Base-by-base conservation (phyloP, 2,797 vertebrate genomes). In the Pipistrellus kuhlii region DNA sequence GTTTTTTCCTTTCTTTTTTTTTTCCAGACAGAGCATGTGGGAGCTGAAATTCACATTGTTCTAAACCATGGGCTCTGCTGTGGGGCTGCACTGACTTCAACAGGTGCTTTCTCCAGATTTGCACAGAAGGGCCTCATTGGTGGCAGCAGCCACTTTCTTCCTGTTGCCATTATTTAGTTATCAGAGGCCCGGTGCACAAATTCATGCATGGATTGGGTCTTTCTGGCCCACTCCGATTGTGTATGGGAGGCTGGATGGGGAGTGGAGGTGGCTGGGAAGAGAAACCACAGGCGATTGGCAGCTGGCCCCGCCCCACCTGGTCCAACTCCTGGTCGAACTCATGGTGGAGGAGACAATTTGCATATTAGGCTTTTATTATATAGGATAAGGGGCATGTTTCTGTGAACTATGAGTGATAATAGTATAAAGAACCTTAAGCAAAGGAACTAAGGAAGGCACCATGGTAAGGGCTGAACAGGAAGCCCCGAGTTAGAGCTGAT, bases 381-480 rank as follows among this genome's bases (percentile, higher is more conserved):
- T 57, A 57, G 55, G 55, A 57, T 8, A n/a, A 51, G 23, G 41
- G 32, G 4, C 30, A 75, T 10, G 8, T 68, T 81, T 23, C 44
- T 87, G 27, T 17, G 5, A 1, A 8, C 8, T 73, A 0, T 23
- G 32, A 44, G 5, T 76, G 15, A 30, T 72, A 21, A 68, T 1
- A 73, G 27, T 46, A 35, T 32, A 32, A 66, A 44, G 46, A 51
- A 46, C 38, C 55, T 48, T 59, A 51, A 41, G 18, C 1, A 8
- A 80, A 92, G 17, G 55, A 93, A 88, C 41, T 35, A n/a, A 64
- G 41, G 48, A 53, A 93, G 25, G 30, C 30, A 32, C 13, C 0
- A 6, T 6, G 21, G 11, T 3, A 30, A 57, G 17, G 30, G 11
- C 20, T 30, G 30, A 27, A 25, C 7, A 3, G 78, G 25, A 15